These are phyloP conservation scores for Erynnis tages DNA, from an alignment of 2,888 invertebrate genomes.

Conservation along the genomic window DNA sequence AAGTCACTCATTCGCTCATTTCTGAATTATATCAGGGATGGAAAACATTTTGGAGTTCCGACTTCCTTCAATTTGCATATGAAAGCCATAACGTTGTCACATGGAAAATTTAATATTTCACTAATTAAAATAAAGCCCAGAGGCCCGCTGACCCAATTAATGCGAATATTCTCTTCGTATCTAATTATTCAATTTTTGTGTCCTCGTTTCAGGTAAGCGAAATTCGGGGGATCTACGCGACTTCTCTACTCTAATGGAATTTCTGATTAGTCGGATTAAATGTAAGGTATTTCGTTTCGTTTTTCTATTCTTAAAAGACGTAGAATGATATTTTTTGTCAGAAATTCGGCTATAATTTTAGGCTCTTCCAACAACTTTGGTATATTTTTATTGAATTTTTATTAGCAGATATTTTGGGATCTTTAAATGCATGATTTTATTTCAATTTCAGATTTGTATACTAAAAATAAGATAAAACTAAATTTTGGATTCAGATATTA, in stretches of 20 bases:
- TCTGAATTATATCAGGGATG: conserved; percentile 13
- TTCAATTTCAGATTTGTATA: too few species aligned
- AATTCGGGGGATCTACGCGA: conserved; percentile 22
- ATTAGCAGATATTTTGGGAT: too few species aligned
- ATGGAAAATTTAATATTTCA: conserved; percentile 73
- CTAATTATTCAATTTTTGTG: conserved; percentile 42
- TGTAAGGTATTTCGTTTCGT: conserved; percentile 1
- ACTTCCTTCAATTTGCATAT: conserved; percentile 60
- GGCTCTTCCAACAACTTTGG: too few species aligned
- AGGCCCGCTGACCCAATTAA: conserved; percentile 62
- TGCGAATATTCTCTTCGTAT: conserved; percentile 36
- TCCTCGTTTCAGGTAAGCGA: conserved; percentile 54
- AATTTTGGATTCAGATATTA: too few species aligned
- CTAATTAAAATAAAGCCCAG: conserved; percentile 65
- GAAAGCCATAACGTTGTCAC: conserved; percentile 68
- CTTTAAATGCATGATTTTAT: too few species aligned
- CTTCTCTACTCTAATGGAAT: conserved; percentile 20
- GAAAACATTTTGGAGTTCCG: conserved; percentile 9
- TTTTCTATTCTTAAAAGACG: neutral
- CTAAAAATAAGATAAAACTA: too few species aligned
- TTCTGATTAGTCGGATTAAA: conserved; percentile 13
- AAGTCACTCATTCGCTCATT: conserved; percentile 18
- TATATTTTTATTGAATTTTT: too few species aligned
- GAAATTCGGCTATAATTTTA: too few species aligned
- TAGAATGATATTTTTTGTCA: too few species aligned